Base-by-base conservation (phyloP, 53 echinoderm and acorn worm species). In the Astropecten irregularis region DNA sequence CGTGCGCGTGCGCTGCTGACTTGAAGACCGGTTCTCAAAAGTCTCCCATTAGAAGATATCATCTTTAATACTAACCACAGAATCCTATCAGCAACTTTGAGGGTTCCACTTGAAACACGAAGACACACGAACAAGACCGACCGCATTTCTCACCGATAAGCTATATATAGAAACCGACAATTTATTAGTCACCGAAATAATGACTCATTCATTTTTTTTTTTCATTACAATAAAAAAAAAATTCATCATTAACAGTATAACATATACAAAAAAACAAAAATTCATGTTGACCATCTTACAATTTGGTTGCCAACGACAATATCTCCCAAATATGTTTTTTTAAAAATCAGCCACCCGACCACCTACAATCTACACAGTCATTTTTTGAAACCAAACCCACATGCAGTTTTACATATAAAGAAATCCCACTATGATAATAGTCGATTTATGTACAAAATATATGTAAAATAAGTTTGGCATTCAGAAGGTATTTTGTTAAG, bases 181-280 rank as follows among this genome's bases (percentile, higher is more conserved):
- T 79, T 79, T 79, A 79, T 79, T 79, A 62, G 79, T 79, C 62
- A 79, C 79, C 9, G 10, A 62, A 79, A 79, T 79, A 8, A 58
- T 76, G 76, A 61, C 71, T 71, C 37, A 72, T 52, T 72, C 9
- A 62, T 18, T 42, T 42, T 42, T 42, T 6, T 61, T 39, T 38
- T 40, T 74, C 26, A 38, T 79, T 47, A 61, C 62, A 62, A 42
- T 37, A 35, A 30, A 54, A 54, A 40, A 40, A 77, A 60, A 79
- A 29, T 23, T 44, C 23, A 2, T 18, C 2, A 20, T 39, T 38
- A n/a, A 47, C 21, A 20, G 42, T 42, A 8, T 8, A 42, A 42
- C 42, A 58, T 61, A 79, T 56, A 77, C 77, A 47, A 62, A 76
- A 36, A 30, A 39, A n/a, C 6, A 54, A 69, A 34, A 30, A 73